Conservation (phyloP, 2,888 invertebrate genomes). For the Agrochola lota region DNA sequence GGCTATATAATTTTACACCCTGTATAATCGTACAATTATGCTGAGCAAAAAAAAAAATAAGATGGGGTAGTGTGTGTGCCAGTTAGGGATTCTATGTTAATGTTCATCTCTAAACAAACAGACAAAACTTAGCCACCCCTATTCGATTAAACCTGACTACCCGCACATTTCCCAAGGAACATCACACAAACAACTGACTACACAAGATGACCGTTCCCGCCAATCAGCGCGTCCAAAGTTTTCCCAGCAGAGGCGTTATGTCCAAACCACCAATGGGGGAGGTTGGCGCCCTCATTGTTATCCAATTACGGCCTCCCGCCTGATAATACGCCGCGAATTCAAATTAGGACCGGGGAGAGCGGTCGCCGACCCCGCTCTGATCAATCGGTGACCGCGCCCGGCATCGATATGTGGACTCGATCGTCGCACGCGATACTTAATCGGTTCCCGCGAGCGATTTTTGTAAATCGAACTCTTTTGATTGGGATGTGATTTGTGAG, state of each 20-base stretch:
- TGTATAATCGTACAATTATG: slow-evolving; percentile 4
- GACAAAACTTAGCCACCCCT: slow-evolving; percentile 51
- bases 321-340: slow-evolving; percentile 90
- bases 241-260: slow-evolving; percentile 74
- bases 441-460: slow-evolving; percentile 65
- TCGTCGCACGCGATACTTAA: slow-evolving; percentile 69
- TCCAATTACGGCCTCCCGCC: slow-evolving; percentile 89
- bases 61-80: background rate
- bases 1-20: slow-evolving; percentile 18
- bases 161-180: slow-evolving; percentile 63
- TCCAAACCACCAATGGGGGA: slow-evolving; percentile 82
- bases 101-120: slow-evolving; percentile 47
- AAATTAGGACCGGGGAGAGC: slow-evolving; percentile 89
- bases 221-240: slow-evolving; percentile 67
- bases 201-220: slow-evolving; percentile 67
- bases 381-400: slow-evolving; percentile 86
- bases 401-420: slow-evolving; percentile 72
- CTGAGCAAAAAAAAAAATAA: slow-evolving; percentile 21
- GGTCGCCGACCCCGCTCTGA: slow-evolving; percentile 88
- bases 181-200: slow-evolving; percentile 63
- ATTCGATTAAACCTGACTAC: slow-evolving; percentile 54
- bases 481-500: slow-evolving; percentile 62
- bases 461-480: slow-evolving; percentile 60
- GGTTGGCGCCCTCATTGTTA: slow-evolving; percentile 89
- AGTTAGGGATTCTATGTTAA: slow-evolving; percentile 28